These are phyloP conservation scores for Muscina levida DNA, from an alignment of 2,888 invertebrate species.

Conservation along the genomic window DNA sequence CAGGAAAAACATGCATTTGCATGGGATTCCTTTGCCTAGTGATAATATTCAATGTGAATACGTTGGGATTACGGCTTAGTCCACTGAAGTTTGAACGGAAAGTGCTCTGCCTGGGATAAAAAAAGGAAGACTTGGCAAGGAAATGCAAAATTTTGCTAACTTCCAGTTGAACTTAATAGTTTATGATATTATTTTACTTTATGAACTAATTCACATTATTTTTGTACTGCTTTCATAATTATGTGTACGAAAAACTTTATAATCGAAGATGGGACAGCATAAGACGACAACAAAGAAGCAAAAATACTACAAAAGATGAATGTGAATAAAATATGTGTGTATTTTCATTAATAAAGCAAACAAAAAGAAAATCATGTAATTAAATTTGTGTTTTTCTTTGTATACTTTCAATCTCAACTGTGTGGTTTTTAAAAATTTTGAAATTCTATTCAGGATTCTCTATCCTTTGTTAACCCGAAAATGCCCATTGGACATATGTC, in stretches of 20 bases:
- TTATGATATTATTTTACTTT: too few relatives aligned
- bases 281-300: neutral
- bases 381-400: constrained; percentile 35
- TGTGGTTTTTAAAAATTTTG: neutral
- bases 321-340: constrained; percentile 41
- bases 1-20: too few relatives aligned
- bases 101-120: too few relatives aligned
- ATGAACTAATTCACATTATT: constrained; percentile 26
- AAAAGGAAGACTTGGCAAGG: too few relatives aligned
- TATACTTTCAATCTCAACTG: constrained; percentile 14
- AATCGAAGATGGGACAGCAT: neutral
- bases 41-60: too few relatives aligned
- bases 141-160: too few relatives aligned
- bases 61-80: too few relatives aligned
- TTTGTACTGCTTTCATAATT: constrained; percentile 25
- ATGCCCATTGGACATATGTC: too few relatives aligned
- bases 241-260: neutral
- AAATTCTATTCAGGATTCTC: too few relatives aligned
- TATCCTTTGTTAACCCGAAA: too few relatives aligned
- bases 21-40: too few relatives aligned
- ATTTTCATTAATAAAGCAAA: constrained; percentile 42
- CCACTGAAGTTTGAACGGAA: too few relatives aligned
- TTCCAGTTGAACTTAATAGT: neutral
- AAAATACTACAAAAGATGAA: constrained; percentile 21
- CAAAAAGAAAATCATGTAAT: constrained; percentile 29